These are phyloP conservation scores for Disparrhopalites patrizii DNA, from an alignment of 2,888 invertebrate genomes.

Conservation along the genomic window DNA sequence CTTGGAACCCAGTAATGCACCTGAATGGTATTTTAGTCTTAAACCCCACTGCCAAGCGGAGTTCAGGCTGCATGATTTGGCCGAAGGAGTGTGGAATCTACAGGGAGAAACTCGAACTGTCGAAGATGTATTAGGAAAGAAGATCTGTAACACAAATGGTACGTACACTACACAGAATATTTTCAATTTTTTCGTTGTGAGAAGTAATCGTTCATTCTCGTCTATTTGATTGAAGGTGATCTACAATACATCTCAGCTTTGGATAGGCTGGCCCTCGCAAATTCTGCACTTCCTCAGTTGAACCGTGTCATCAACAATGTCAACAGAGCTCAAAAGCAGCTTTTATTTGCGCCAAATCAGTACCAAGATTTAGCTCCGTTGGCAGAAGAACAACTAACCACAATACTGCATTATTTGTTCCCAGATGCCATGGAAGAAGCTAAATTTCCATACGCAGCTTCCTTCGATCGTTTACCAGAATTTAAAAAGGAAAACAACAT, in stretches of 20 bases:
- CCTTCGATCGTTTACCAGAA: slow-evolving; percentile 43
- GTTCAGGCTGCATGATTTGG: slow-evolving; percentile 72
- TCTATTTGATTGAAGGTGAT: slow-evolving; percentile 49
- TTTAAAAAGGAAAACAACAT: slow-evolving; percentile 36
- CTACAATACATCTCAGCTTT: slow-evolving; percentile 51
- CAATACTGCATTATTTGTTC: slow-evolving; percentile 76
- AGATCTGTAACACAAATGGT: slow-evolving; percentile 44
- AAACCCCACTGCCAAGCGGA: slow-evolving; percentile 53
- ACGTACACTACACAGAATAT: not conserved
- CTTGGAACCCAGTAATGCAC: slow-evolving; percentile 73
- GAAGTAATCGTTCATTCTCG: not conserved
- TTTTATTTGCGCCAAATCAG: slow-evolving; percentile 43
- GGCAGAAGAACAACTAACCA: slow-evolving; percentile 67
- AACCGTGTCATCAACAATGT: slow-evolving; percentile 41
- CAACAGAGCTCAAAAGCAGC: slow-evolving; percentile 35
- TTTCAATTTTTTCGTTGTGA: not conserved
- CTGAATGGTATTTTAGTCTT: slow-evolving; percentile 63
- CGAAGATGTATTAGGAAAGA: slow-evolving; percentile 59
- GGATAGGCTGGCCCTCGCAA: slow-evolving; percentile 50
- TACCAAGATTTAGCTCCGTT: slow-evolving; percentile 65
- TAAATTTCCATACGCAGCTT: slow-evolving; percentile 52
- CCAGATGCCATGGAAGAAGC: slow-evolving; percentile 74
- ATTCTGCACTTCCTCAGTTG: slow-evolving; percentile 48
- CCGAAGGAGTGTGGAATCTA: slow-evolving; percentile 67
- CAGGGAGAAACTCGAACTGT: slow-evolving; percentile 53